phyloP scores from a whole-genome alignment of 2,113 vertebrate genomes.

The Platichthys stellatus region DNA sequence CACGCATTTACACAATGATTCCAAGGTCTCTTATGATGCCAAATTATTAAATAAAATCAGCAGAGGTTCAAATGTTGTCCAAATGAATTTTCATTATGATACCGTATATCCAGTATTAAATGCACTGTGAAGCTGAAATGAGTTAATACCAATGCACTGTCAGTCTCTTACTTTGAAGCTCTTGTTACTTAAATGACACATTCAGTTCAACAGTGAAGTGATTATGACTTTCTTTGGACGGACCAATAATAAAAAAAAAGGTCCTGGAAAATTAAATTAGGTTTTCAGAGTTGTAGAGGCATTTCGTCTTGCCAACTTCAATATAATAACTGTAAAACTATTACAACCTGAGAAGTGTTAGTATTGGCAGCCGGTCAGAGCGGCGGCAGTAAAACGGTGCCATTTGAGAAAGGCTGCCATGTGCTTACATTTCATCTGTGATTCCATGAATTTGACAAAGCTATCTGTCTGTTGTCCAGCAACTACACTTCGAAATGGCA shows the following conservation, averaged over 20 bases:
- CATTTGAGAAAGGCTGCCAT: slow-evolving; percentile 53
- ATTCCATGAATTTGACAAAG: slow-evolving; percentile 47
- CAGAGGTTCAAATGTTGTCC: neutral
- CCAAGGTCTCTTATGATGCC: neutral
- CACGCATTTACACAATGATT: neutral
- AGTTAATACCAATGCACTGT: slow-evolving; percentile 33
- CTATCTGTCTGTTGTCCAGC: slow-evolving; percentile 47
- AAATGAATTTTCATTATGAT: slow-evolving; percentile 1
- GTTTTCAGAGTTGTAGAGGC: slow-evolving; percentile 62
- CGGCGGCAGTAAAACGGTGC: slow-evolving; percentile 61
- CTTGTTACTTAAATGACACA: slow-evolving; percentile 69
- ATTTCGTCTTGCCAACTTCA: slow-evolving; percentile 71
- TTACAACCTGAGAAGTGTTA: slow-evolving; percentile 82
- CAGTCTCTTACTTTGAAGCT: slow-evolving; percentile 64
- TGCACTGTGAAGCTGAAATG: slow-evolving; percentile 16
- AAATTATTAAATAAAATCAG: neutral
- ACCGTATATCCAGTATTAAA: slow-evolving; percentile 33
- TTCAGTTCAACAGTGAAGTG: slow-evolving; percentile 57
- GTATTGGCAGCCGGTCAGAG: slow-evolving; percentile 72
- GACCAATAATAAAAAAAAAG: slow-evolving; percentile 45
- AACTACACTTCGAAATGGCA: slow-evolving; percentile 24
- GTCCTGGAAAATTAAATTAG: slow-evolving; percentile 76
- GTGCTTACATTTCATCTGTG: slow-evolving; percentile 66
- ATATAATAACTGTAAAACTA: slow-evolving; percentile 81
- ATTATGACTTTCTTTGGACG: slow-evolving; percentile 65